phyloP scores from a whole-genome alignment of 2,113 vertebrate species.

The Oreochromis niloticus region DNA sequence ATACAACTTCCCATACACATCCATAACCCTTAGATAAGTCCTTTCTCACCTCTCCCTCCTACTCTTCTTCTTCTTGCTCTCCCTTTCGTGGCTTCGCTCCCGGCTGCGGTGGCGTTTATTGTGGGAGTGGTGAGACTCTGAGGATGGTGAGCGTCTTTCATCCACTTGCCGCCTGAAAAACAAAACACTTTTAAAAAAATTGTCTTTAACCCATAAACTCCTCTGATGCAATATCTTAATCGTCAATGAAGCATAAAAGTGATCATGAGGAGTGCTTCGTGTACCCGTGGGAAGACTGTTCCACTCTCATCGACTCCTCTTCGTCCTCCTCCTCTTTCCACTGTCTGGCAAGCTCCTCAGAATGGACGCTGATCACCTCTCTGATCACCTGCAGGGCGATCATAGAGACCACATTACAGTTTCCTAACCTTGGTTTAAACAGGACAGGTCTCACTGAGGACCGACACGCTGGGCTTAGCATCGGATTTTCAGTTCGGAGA shows the following conservation, averaged over 20 bases:
- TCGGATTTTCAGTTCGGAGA: not conserved
- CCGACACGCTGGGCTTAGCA: accelerated
- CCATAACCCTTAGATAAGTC: accelerated
- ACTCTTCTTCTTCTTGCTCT: conserved; percentile 69
- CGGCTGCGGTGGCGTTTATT: conserved; percentile 69
- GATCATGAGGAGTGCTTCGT: not conserved
- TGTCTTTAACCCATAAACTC: not conserved
- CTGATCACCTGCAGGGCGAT: conserved; percentile 81
- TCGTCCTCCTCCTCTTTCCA: conserved; percentile 82
- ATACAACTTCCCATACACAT: not conserved
- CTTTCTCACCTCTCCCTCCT: conserved; percentile 27
- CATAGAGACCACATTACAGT: not conserved
- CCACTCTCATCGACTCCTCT: conserved; percentile 16
- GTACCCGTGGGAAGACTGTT: conserved; percentile 72
- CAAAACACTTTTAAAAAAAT: not conserved
- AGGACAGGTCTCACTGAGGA: not conserved
- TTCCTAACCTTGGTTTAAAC: not conserved
- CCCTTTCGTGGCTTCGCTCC: conserved; percentile 49
- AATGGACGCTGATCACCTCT: conserved; percentile 92
- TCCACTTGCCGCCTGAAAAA: conserved; percentile 26
- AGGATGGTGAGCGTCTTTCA: conserved; percentile 74
- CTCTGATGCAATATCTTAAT: not conserved
- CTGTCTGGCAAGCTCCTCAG: conserved; percentile 83
- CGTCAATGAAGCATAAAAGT: not conserved
- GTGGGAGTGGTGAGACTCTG: conserved; percentile 75